Percentiles rank a stretch among this genome's conserved stretches.
phyloP scores from a whole-genome alignment of 1,140 invertebrate genomes.

The Euura saliciscinereae region DNA sequence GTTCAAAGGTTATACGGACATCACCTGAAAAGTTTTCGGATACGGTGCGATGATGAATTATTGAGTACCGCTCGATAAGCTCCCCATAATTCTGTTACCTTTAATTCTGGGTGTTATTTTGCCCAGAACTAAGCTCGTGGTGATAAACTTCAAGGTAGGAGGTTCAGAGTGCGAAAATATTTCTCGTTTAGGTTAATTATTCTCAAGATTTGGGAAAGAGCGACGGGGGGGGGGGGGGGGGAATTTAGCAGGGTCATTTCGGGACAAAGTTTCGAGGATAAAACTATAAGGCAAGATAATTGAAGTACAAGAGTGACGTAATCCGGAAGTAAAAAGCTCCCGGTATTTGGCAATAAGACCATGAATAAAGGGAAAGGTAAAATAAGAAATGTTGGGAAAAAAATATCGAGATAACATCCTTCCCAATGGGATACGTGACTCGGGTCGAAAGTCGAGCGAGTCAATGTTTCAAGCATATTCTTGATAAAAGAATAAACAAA shows the following conservation, averaged over 20 bases:
- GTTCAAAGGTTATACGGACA: neutral
- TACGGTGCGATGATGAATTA: neutral
- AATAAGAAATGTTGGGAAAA: too few species aligned
- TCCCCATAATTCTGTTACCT: too few species aligned
- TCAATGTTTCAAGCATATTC: too few species aligned
- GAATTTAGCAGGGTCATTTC: neutral
- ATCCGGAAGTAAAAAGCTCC: too few species aligned
- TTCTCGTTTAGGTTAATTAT: neutral
- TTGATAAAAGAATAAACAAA: neutral
- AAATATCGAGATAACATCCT: too few species aligned
- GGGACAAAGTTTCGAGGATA: neutral
- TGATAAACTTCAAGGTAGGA: neutral
- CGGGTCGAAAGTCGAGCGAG: too few species aligned
- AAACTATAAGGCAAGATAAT: neutral
- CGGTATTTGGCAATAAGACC: too few species aligned
- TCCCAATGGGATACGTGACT: too few species aligned
- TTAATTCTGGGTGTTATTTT: too few species aligned
- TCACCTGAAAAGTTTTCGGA: neutral
- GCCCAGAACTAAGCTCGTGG: too few species aligned
- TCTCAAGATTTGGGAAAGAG: neutral
- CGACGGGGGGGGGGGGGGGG: neutral
- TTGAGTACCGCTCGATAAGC: neutral
- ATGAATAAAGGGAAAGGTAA: too few species aligned
- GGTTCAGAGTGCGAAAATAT: conserved; percentile 2
- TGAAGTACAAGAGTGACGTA: neutral